Evolutionary conservation across 92 coral and sea anemone species (phyloP), one percentile per base, ranked within the genome.

Genomic region (Palythoa caribaeorum): DNA sequence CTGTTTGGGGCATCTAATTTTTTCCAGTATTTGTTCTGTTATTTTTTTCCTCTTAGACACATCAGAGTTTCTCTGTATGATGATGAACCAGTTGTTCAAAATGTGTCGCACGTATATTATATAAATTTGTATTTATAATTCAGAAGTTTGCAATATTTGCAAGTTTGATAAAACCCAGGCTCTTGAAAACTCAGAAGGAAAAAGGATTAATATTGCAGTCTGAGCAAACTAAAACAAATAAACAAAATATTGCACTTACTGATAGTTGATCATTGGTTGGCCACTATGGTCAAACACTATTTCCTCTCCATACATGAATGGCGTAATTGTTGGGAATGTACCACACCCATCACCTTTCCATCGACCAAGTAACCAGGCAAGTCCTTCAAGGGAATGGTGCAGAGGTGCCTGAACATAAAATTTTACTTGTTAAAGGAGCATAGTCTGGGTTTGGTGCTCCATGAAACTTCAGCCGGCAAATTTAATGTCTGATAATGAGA

Each of bases 331-430:
- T 50, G 99, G 98, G 79, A 92, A 97, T 9, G 81, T 80, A 6
- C 99, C 99, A 91, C 97, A 91, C 35, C 99, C 99, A 80, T 95
- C 90, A n/a, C 98, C 99, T 60, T 83, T 85, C 99, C 99, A 97
- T 79, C 87, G 91, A 38, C 99, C 99, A 83, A 97, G 70, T 62
- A 97, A 36, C 99, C 99, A 97, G 36, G 97, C 93, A 66, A 97
- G 90, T 68, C 92, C 85, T 71, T 52, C 47, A 3, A 95, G 91
- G 19, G 96, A 91, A 62, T 76, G 87, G 75, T 93, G 96, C 8
- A 94, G 83, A 44, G 95, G 84, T 57, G 90, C 88, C 95, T 92
- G 47, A 40, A 84, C 40, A 63, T 21, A 21, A n/a, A 85, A 21
- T n/a, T 39, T 63, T 44, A 14, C 17, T 37, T 47, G 51, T 66